These are phyloP conservation scores for Micrastur ruficollis DNA, from an alignment of 2,797 vertebrate species.

Conservation along the genomic window DNA sequence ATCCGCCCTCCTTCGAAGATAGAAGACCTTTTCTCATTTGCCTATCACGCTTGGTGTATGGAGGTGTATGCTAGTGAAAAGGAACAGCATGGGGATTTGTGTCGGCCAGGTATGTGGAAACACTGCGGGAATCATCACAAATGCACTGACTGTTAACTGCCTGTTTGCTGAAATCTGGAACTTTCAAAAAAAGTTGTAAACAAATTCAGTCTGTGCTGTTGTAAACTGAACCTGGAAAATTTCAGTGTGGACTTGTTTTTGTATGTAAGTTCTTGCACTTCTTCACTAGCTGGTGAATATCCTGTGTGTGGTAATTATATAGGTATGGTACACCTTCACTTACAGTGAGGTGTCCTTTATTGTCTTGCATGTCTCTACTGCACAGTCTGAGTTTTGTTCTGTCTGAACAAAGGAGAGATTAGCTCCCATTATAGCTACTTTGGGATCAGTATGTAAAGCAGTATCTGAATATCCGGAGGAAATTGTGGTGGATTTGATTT, in stretches of 20 bases:
- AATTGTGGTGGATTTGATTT: background rate
- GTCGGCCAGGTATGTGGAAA: slow-evolving; percentile 86
- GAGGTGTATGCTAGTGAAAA: slow-evolving; percentile 92
- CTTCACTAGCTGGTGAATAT: background rate
- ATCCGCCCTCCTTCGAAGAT: slow-evolving; percentile 88
- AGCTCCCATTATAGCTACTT: background rate
- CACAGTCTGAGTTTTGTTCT: background rate
- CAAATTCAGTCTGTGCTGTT: background rate
- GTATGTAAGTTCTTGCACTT: background rate
- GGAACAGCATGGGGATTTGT: slow-evolving; percentile 92
- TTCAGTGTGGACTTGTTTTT: background rate
- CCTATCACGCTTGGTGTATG: slow-evolving; percentile 96
- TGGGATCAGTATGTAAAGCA: background rate
- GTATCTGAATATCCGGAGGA: background rate
- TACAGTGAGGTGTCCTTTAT: background rate
- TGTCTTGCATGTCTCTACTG: background rate
- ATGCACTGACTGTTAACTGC: background rate
- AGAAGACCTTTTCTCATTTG: slow-evolving; percentile 96
- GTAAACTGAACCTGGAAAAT: background rate
- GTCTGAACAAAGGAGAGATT: background rate
- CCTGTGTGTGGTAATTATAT: no score
- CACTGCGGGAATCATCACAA: background rate
- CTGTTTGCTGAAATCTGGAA: background rate
- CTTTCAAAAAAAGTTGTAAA: background rate
- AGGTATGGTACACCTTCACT: background rate